Conservation (phyloP, 1,140 invertebrate species). For the Zophobas atratus region DNA sequence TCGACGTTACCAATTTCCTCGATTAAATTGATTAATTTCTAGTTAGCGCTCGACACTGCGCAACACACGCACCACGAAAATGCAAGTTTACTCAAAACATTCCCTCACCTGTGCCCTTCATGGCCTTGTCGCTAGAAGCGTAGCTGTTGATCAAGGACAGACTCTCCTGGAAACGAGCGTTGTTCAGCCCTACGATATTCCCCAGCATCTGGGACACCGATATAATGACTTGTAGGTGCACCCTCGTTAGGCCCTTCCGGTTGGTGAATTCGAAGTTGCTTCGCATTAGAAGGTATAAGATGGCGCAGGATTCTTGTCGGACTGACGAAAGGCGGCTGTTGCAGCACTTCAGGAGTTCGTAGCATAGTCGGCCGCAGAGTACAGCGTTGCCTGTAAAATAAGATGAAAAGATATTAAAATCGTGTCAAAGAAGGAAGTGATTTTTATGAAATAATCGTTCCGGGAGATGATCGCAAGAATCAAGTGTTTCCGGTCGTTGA, state of each 20-base stretch:
- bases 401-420: slow-evolving; percentile 21
- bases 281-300: slow-evolving; percentile 92
- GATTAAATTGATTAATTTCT: too few relatives aligned
- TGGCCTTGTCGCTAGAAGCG: slow-evolving; percentile 92
- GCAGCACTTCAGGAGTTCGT: slow-evolving; percentile 85
- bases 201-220: slow-evolving; percentile 93
- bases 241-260: slow-evolving; percentile 86
- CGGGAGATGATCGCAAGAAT: too few relatives aligned
- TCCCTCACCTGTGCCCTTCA: slow-evolving; percentile 86
- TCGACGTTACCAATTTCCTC: too few relatives aligned
- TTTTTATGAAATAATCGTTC: too few relatives aligned
- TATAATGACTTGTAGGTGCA: slow-evolving; percentile 92
- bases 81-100: background rate
- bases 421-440: too few relatives aligned
- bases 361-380: slow-evolving; percentile 88
- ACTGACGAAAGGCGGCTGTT: slow-evolving; percentile 85
- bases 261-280: slow-evolving; percentile 93
- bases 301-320: slow-evolving; percentile 90
- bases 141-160: slow-evolving; percentile 94
- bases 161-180: slow-evolving; percentile 92
- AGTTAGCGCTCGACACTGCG: too few relatives aligned
- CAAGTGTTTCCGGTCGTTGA: too few relatives aligned
- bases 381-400: slow-evolving; percentile 80
- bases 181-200: slow-evolving; percentile 88
- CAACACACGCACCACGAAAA: too few relatives aligned